Evolutionary conservation across 1,140 invertebrate genomes (phyloP), one percentile per base, ranked within the genome.

Genomic region (Patella vulgata): DNA sequence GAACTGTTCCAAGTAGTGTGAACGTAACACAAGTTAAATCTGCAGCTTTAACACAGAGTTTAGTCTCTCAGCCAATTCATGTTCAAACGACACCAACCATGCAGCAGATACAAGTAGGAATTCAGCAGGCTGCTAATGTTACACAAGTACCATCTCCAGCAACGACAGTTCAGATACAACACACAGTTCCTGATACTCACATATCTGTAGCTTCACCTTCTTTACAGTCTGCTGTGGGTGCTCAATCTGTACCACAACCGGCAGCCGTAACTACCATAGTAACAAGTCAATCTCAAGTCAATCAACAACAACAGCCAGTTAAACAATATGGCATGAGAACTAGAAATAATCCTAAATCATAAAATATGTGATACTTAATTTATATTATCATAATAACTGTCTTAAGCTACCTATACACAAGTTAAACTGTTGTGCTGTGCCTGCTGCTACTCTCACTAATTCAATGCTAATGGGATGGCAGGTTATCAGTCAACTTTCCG

Each of bases 311-410:
- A 1, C 57, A 58, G 30, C 19, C 57, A 2, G 25, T 51, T 23
- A 62, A 61, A 9, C 74, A 67, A 30, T 78, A 78, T 56, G 68
- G 73, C 39, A 78, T 78, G 75, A 75, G 75, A 44, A 71, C 75
- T 19, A 55, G 75, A 30, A 77, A 75, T 46, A 58, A 60, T 27
- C 69, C 70, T 0, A 75, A 75, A 70, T 71, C 71, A 46, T 73
- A 60, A 59, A 1, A 19, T 4, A 23, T 8, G 30, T 11, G 2
- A 14, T 4, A 42, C 28, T 40, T 36, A 39, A n/a, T 53, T 17
- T 3, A 48, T 9, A 47, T 36, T 44, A n/a, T n/a, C n/a, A n/a
- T n/a, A n/a, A n/a, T n/a, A n/a, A n/a, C n/a, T n/a, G n/a, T n/a
- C n/a, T n/a, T n/a, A n/a, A n/a, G n/a, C n/a, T n/a, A n/a, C n/a